Conservation (phyloP, 2,113 vertebrate species). For the Rhagologus leucostigma region DNA sequence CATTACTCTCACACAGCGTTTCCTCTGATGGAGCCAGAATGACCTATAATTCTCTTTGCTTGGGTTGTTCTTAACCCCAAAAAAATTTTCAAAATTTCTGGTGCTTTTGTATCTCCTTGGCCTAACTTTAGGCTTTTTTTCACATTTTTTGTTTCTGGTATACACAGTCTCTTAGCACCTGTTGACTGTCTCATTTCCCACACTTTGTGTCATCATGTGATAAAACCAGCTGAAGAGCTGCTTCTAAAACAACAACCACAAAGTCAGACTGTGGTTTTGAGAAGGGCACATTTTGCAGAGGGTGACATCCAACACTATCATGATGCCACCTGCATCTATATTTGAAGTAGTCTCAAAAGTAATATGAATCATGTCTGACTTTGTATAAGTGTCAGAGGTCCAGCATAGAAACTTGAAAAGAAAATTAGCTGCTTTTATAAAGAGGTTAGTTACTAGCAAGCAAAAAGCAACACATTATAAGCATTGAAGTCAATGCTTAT, state of each 20-base stretch:
- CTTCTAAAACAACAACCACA: constrained; percentile 67
- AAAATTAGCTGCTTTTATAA: background rate
- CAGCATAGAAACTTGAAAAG: background rate
- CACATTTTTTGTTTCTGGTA: constrained; percentile 20
- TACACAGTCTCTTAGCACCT: constrained; percentile 63
- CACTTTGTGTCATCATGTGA: constrained; percentile 63
- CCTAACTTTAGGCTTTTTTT: background rate
- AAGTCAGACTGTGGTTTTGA: constrained; percentile 72
- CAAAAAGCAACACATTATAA: background rate
- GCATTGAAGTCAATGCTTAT: background rate
- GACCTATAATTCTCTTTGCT: background rate
- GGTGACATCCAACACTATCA: background rate
- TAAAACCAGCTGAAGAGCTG: constrained; percentile 57
- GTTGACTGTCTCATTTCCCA: constrained; percentile 65
- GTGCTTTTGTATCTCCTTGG: background rate
- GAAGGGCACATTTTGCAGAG: constrained; percentile 11
- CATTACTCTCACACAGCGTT: background rate
- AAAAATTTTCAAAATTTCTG: background rate
- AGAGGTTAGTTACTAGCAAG: background rate
- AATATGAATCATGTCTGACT: constrained; percentile 15
- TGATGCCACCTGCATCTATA: constrained; percentile 46
- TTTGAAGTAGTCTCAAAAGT: constrained; percentile 35
- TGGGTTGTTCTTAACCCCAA: constrained; percentile 11
- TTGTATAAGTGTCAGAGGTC: background rate
- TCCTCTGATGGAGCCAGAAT: background rate